These are phyloP conservation scores for Sminthopsis crassicaudata DNA, from an alignment of 2,113 vertebrate genomes.

Conservation along the genomic window DNA sequence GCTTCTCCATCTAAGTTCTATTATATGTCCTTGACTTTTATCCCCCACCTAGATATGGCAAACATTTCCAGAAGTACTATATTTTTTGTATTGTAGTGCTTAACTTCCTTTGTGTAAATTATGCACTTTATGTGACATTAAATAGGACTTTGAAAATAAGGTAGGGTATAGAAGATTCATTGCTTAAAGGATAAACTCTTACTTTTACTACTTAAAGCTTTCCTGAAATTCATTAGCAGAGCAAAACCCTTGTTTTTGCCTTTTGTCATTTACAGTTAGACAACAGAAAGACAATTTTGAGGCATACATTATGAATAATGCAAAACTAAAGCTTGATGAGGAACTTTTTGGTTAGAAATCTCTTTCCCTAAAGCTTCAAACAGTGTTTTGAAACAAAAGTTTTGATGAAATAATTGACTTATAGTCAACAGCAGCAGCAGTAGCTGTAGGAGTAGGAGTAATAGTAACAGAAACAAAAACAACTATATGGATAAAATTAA, in stretches of 20 bases:
- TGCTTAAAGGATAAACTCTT: slow-evolving; percentile 11
- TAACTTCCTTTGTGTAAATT: background rate
- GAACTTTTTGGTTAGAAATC: background rate
- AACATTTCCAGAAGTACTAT: slow-evolving; percentile 25
- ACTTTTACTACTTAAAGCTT: background rate
- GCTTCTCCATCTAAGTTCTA: background rate
- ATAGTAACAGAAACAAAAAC: background rate
- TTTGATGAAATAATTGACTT: background rate
- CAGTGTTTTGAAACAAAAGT: background rate
- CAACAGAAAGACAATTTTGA: slow-evolving; percentile 12
- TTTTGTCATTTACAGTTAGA: slow-evolving; percentile 23
- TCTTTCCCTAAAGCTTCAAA: background rate
- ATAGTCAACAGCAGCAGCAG: background rate
- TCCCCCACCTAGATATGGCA: background rate
- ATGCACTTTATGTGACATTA: background rate
- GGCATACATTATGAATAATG: background rate
- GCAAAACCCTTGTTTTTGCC: slow-evolving; percentile 5
- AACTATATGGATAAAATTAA: background rate
- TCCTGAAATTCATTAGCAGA: slow-evolving; percentile 8
- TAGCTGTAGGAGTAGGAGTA: background rate
- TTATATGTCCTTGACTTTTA: background rate
- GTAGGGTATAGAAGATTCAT: slow-evolving; percentile 17
- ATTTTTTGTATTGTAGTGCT: slow-evolving; percentile 16
- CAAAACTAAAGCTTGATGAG: background rate
- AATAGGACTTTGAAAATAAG: slow-evolving; percentile 13